Evolutionary conservation across 1,140 invertebrate genomes (phyloP).

Genomic region (Acyrthosiphon pisum): DNA sequence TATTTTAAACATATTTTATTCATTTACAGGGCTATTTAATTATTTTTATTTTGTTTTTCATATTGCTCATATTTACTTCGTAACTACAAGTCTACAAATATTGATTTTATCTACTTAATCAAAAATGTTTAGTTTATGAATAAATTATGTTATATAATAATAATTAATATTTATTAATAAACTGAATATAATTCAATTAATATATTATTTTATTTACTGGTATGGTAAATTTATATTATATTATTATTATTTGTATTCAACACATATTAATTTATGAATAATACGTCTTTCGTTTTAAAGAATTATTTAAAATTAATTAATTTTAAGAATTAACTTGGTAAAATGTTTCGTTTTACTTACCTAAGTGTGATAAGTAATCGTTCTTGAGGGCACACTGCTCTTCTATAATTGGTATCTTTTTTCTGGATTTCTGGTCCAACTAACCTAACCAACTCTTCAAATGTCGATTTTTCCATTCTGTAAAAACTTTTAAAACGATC

Average conservation of each 20-base stretch:
- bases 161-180: too few species aligned
- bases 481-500: conserved; percentile 12
- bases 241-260: too few species aligned
- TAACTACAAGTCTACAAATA: not conserved
- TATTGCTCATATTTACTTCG: not conserved
- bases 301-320: too few species aligned
- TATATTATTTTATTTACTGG: too few species aligned
- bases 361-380: not conserved
- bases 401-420: conserved; percentile 6
- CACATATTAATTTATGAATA: too few species aligned
- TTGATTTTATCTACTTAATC: not conserved
- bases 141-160: too few species aligned
- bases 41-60: too few species aligned
- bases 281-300: too few species aligned
- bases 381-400: not conserved
- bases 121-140: not conserved
- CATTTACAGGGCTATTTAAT: too few species aligned
- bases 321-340: too few species aligned
- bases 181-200: too few species aligned
- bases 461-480: not conserved
- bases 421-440: not conserved
- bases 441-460: not conserved
- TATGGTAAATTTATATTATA: too few species aligned
- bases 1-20: not conserved
- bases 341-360: not conserved